These are phyloP conservation scores for Mobula birostris DNA, from an alignment of 2,113 vertebrate genomes.

Conservation along the genomic window DNA sequence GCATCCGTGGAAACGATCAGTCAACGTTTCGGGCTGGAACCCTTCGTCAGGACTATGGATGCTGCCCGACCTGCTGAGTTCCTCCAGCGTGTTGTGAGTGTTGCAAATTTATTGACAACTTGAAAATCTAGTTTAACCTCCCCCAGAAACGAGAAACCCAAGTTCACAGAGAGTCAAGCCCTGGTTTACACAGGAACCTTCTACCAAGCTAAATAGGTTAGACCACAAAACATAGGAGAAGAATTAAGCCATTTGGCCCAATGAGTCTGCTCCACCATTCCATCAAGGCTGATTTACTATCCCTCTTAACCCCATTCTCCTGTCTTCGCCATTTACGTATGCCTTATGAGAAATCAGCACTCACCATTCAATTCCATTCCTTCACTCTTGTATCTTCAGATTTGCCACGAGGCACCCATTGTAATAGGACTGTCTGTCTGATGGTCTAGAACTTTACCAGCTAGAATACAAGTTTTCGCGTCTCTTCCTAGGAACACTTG, in stretches of 20 bases:
- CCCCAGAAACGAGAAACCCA: neutral
- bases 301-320: too few relatives aligned
- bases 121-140: neutral
- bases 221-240: too few relatives aligned
- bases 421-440: neutral
- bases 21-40: too few relatives aligned
- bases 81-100: too few relatives aligned
- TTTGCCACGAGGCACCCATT: neutral
- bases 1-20: too few relatives aligned
- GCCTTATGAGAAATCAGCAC: neutral
- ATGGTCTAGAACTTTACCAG: neutral
- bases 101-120: neutral
- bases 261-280: too few relatives aligned
- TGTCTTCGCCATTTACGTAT: too few relatives aligned
- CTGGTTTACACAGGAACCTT: neutral
- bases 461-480: neutral
- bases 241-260: too few relatives aligned
- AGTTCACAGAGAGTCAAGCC: neutral
- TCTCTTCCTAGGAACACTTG: neutral
- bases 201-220: neutral
- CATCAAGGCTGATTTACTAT: too few relatives aligned
- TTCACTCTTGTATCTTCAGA: neutral
- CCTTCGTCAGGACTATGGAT: too few relatives aligned
- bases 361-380: slow-evolving; percentile 3
- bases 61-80: too few relatives aligned